These are phyloP conservation scores for Cephalotes varians DNA, from an alignment of 2,888 invertebrate genomes.

Conservation along the genomic window DNA sequence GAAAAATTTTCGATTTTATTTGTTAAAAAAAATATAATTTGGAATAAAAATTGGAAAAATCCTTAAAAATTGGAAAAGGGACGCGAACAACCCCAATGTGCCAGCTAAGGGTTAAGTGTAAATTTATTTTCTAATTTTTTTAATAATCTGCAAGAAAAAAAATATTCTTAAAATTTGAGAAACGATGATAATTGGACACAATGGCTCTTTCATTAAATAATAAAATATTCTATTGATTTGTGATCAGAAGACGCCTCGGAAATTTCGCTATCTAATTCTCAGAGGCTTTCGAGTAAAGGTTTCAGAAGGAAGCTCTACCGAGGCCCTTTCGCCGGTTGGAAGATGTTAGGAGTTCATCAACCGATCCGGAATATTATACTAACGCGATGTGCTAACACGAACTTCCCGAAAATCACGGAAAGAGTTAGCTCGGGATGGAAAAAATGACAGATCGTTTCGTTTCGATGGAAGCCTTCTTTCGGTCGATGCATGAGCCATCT, in stretches of 20 bases:
- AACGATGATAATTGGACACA: neutral
- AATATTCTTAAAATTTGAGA: neutral
- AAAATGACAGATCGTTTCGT: constrained; percentile 56
- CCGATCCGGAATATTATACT: constrained; percentile 59
- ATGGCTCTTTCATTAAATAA: constrained; percentile 17
- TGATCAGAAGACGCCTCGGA: neutral
- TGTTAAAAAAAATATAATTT: no score
- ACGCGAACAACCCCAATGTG: no score
- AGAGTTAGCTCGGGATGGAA: constrained; percentile 66
- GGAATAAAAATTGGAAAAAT: no score
- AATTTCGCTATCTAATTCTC: constrained; percentile 48
- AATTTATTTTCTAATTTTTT: neutral
- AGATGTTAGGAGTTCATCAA: constrained; percentile 22
- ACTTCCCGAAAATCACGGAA: constrained; percentile 56
- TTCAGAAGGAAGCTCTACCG: constrained; percentile 10
- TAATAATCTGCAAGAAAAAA: neutral
- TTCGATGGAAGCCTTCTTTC: constrained; percentile 49
- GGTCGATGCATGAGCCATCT: constrained; percentile 58
- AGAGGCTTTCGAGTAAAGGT: constrained; percentile 10
- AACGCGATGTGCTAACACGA: constrained; percentile 37
- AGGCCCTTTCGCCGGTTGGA: neutral
- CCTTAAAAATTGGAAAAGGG: no score
- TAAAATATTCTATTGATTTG: constrained; percentile 14
- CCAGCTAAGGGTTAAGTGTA: no score
- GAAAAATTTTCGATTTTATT: no score